Evolutionary conservation across 2,888 invertebrate species (phyloP), one percentile per base, ranked within the genome.

Genomic region (Cynaeus angustus): DNA sequence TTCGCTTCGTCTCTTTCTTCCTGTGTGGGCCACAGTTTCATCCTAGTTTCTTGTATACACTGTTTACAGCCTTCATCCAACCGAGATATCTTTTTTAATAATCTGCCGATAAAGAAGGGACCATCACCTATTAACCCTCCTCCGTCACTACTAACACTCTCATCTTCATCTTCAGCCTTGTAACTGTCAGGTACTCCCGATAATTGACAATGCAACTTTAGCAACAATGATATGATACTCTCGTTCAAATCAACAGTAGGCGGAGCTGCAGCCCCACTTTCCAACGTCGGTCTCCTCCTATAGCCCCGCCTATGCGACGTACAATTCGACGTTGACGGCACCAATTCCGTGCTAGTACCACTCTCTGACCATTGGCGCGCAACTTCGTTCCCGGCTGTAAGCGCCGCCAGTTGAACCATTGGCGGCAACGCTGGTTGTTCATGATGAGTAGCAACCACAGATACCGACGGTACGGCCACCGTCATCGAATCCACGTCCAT

Each of bases 191-290:
- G 89, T 8, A 90, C 86, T 0, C 94, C 95, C 0, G 94, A 93
- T 41, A 98, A 87, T 82, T 97, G 96, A 1, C 95, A 94, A 85
- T 98, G 97, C 82, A 95, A 95, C 83, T 95, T 96, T 59, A 98
- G 86, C 45, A 98, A 87, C 56, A 98, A 86, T 0, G 97, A 96
- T 75, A 98, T 91, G 72, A 98, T 94, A 70, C 96, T 97, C 84
- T 96, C 96, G 79, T 94, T 93, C 62, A 95, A 89, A 76, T 83
- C 81, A 0, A 83, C 81, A 7, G 81, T 80, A 0, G 82, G 82
- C n/a, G 83, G 82, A 71, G 79, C 81, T 16, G 79, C 71, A 28
- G 66, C 78, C 10, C 76, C 61, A 14, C 79, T 80, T 82, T 79
- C 80, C n/a, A 82, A 78, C 46, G 80, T 78, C 67, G 78, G 76